Conservation (phyloP, 2,888 invertebrate species). For the Nipponacmea schrenckii region DNA sequence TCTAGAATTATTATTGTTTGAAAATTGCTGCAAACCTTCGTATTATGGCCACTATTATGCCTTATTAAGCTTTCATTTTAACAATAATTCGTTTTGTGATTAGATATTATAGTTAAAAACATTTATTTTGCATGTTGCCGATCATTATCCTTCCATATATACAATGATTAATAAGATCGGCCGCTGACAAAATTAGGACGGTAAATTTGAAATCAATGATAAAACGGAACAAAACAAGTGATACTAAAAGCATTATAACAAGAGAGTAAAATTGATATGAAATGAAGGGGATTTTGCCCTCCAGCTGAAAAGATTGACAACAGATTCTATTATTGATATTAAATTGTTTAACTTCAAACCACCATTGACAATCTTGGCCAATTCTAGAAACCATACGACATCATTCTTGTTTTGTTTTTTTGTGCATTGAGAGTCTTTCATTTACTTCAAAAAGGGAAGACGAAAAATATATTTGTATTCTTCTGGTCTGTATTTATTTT, state of each 20-base stretch:
- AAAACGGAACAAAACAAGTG: slow-evolving; percentile 5
- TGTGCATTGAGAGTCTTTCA: too few relatives aligned
- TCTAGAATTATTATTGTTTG: too few relatives aligned
- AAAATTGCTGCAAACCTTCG: too few relatives aligned
- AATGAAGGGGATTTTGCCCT: background rate
- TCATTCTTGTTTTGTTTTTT: too few relatives aligned
- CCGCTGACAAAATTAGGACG: slow-evolving; percentile 4
- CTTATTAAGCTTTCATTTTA: background rate
- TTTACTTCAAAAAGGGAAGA: too few relatives aligned
- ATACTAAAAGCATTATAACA: slow-evolving; percentile 1
- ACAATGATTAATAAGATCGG: background rate
- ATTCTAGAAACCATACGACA: too few relatives aligned
- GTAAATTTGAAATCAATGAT: slow-evolving; percentile 4
- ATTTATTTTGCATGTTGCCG: slow-evolving; percentile 2
- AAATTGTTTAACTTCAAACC: too few relatives aligned
- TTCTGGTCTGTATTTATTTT: too few relatives aligned
- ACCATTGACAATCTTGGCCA: too few relatives aligned
- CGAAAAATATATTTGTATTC: too few relatives aligned
- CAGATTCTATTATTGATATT: too few relatives aligned
- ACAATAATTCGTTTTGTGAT: background rate
- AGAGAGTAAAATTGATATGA: slow-evolving; percentile 1
- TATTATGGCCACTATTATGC: too few relatives aligned
- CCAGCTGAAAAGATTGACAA: background rate
- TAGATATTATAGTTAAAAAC: background rate
- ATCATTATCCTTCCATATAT: background rate